Percentiles rank a stretch among this genome's conserved stretches.
Conservation (phyloP, 2,113 vertebrate species). For the Hippocampus zosterae region DNA sequence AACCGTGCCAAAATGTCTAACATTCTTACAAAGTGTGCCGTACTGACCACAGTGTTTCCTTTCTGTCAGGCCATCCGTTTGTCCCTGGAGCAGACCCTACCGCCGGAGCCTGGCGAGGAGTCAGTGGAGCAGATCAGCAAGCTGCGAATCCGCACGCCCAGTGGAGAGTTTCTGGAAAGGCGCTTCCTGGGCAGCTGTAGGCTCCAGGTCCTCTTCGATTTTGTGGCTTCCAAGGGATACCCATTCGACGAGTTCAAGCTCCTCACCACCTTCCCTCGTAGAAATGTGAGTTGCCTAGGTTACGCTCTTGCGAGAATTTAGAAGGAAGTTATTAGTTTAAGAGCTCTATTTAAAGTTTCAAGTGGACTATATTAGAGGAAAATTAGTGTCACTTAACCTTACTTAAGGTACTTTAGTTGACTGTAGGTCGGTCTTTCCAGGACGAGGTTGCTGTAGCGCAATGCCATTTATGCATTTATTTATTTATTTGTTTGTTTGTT, state of each 20-base stretch:
- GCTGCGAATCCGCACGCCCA: constrained; percentile 90
- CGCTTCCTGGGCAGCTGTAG: constrained; percentile 92
- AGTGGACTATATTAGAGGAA: neutral
- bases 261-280: constrained; percentile 97
- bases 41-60: constrained; percentile 14
- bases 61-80: constrained; percentile 86
- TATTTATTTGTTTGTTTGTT: no score
- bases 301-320: neutral
- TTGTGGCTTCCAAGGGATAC: constrained; percentile 97
- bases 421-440: no score
- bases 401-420: no score
- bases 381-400: neutral
- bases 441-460: no score
- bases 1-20: neutral
- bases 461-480: no score
- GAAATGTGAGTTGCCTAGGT: constrained; percentile 82
- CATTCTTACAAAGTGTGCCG: neutral
- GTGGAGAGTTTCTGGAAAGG: constrained; percentile 92
- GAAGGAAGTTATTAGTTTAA: neutral
- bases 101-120: constrained; percentile 87
- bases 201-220: constrained; percentile 97
- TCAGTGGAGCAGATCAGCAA: constrained; percentile 88
- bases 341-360: neutral
- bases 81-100: constrained; percentile 91
- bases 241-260: constrained; percentile 95